A percentile compares a stretch with the other conserved stretches of the same genome.
phyloP scores from a whole-genome alignment of 2,888 invertebrate genomes.

The Cephus nigrinus region DNA sequence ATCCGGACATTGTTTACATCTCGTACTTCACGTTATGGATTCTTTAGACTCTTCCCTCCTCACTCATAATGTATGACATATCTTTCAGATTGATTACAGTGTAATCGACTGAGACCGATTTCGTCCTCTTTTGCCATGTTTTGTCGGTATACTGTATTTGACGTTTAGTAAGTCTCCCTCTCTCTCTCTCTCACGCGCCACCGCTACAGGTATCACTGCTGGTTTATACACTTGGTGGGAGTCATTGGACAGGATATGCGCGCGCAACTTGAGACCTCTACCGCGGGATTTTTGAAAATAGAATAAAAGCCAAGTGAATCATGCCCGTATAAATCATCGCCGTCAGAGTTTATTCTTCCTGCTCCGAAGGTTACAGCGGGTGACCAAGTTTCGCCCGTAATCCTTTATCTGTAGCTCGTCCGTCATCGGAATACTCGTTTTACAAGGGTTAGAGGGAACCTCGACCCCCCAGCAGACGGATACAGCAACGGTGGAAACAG shows the following conservation, averaged over 20 bases:
- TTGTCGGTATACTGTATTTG: no score
- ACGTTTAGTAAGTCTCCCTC: no score
- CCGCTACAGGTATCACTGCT: background rate
- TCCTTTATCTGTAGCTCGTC: background rate
- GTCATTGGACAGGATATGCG: background rate
- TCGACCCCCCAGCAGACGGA: background rate
- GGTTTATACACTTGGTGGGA: background rate
- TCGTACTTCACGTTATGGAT: no score
- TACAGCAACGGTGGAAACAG: background rate
- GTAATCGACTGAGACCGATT: background rate
- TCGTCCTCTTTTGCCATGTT: no score
- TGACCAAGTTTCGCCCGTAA: slow-evolving; percentile 1
- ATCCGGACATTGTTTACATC: no score
- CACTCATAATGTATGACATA: background rate
- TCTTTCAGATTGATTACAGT: background rate
- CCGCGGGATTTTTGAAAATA: background rate
- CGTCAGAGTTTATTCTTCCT: background rate
- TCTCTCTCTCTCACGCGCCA: no score
- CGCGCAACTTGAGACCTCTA: background rate
- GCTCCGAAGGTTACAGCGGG: background rate
- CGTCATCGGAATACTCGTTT: background rate
- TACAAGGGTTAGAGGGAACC: background rate
- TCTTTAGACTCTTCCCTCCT: background rate
- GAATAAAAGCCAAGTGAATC: background rate
- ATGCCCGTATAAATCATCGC: background rate